Percentiles rank a stretch among this genome's conserved stretches.
Evolutionary conservation across 2,113 vertebrate genomes (phyloP).

Genomic region (Phrynocephalus versicolor): DNA sequence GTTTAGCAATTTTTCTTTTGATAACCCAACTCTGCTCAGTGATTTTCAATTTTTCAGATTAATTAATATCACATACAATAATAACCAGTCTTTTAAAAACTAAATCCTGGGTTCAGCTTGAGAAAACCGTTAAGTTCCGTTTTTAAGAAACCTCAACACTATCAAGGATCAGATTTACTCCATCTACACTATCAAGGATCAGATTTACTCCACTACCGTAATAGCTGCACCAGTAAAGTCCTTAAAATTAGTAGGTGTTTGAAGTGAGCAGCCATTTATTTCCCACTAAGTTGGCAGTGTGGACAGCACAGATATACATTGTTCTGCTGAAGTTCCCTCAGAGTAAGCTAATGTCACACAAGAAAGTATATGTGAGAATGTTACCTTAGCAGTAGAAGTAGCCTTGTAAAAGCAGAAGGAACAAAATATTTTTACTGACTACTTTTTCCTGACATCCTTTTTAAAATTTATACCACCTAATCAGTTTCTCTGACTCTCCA

Average conservation of each 20-base stretch:
- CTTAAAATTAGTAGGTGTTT: background rate
- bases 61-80: conserved; percentile 50
- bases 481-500: conserved; percentile 19
- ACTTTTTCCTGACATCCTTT: background rate
- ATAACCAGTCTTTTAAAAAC: conserved; percentile 50
- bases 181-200: background rate
- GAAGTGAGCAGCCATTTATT: background rate
- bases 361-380: background rate
- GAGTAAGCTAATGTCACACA: background rate
- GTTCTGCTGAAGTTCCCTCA: background rate
- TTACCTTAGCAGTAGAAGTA: background rate
- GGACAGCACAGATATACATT: background rate
- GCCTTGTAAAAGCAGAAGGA: conserved; percentile 30
- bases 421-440: conserved; percentile 5
- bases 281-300: background rate
- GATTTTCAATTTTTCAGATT: conserved; percentile 47
- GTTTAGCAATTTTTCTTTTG: conserved; percentile 63
- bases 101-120: conserved; percentile 27
- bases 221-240: background rate
- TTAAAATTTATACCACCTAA: conserved; percentile 11
- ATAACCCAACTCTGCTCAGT: conserved; percentile 60
- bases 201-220: background rate
- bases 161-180: background rate
- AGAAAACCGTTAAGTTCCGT: conserved; percentile 37
- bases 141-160: too few relatives aligned